Evolutionary conservation across 2,888 invertebrate genomes (phyloP), one percentile per base, ranked within the genome.

Genomic region (Drosophila testacea): DNA sequence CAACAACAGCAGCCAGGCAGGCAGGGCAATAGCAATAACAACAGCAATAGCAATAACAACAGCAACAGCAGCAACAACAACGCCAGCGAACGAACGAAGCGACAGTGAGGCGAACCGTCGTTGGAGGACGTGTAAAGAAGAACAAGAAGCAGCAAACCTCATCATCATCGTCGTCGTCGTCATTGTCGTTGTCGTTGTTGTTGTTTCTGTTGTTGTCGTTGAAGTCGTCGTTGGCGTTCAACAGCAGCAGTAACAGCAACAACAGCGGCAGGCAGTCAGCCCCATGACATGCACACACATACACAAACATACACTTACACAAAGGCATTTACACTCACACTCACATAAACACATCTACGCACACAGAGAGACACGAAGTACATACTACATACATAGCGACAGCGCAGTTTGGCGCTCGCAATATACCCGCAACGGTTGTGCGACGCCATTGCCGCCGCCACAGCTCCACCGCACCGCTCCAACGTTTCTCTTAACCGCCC

Each of bases 61-160:
- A 44, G 16, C 30, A 27, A n/a, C 42, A 32, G 32, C 41, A 30
- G 22, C 48, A 22, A 41, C 28, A 39, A 16, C 55, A 32, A 56
- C 80, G 66, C 65, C 66, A 84, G 74, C 84, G 80, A 66, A 72
- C 71, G 69, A 75, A 83, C 83, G 81, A 73, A 77, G 76, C 77
- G 80, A 80, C 72, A 69, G 66, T 56, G 67, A 54, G 69, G 69
- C 74, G 69, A 73, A 69, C 72, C 77, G 81, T 80, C 48, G 78
- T 88, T 83, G 88, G 84, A 89, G 89, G 88, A 83, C 83, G 83
- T 88, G 83, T 80, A 83, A 86, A 83, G 83, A 83, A 83, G 85
- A 83, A 83, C 73, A 84, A 88, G 88, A 83, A 87, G 77, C 65
- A 74, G 71, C 60, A 73, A 79, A 73, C 80, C 67, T 68, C 83